Conservation (phyloP, 2,113 vertebrate genomes). For the Pangasianodon hypophthalmus region DNA sequence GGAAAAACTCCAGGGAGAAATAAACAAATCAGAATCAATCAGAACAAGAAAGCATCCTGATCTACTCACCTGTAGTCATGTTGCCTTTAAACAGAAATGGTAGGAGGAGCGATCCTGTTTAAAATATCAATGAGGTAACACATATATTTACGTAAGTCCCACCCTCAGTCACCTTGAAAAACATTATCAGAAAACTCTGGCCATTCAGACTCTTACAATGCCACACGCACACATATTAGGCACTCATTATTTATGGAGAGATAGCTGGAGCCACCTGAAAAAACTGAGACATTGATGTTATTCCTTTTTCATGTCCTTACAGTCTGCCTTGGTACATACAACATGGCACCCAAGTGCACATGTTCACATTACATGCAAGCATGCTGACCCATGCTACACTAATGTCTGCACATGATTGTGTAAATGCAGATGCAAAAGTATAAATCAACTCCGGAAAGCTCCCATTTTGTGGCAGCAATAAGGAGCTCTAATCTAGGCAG, state of each 20-base stretch:
- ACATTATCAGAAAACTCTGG: background rate
- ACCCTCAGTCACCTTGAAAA: background rate
- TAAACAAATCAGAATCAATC: background rate
- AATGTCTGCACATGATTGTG: background rate
- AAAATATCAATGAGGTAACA: background rate
- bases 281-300: background rate
- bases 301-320: background rate
- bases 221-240: background rate
- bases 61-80: background rate
- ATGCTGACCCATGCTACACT: background rate
- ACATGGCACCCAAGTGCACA: background rate
- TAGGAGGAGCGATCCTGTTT: background rate
- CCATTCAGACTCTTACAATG: background rate
- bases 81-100: slow-evolving; percentile 1
- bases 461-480: background rate
- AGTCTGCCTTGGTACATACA: background rate
- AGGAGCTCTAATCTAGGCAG: background rate
- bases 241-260: background rate
- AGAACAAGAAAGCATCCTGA: background rate
- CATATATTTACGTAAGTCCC: background rate
- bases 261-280: background rate
- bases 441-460: background rate
- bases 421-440: background rate
- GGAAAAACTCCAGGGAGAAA: background rate
- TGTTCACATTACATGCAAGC: background rate